phyloP scores from a whole-genome alignment of 2,888 invertebrate genomes.

The Tortricodes alternella region DNA sequence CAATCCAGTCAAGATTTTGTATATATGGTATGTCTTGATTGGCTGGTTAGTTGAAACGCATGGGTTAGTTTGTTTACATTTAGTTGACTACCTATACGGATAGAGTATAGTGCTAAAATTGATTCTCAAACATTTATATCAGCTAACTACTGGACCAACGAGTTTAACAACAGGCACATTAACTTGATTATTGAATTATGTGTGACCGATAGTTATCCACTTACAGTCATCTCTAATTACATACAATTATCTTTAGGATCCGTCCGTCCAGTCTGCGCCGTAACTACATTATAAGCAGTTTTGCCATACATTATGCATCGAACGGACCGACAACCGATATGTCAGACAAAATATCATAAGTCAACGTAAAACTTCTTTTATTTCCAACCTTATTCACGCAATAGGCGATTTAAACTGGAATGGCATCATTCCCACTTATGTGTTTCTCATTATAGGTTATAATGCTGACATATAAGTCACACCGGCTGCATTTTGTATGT shows the following conservation, averaged over 20 bases:
- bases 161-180: background rate
- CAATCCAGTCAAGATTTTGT: too few relatives aligned
- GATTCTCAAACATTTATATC: background rate
- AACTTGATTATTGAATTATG: background rate
- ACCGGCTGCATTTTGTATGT: conserved; percentile 8
- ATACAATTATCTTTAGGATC: conserved; percentile 16
- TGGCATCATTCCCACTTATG: background rate
- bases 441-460: background rate
- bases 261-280: background rate
- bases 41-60: too few relatives aligned
- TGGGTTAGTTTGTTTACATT: too few relatives aligned
- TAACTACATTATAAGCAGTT: conserved; percentile 16
- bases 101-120: background rate
- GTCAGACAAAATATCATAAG: background rate
- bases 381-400: background rate
- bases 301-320: conserved; percentile 26
- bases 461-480: conserved; percentile 24
- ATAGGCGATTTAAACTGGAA: background rate
- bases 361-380: background rate
- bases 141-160: background rate
- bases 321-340: conserved; percentile 9
- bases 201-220: conserved; percentile 7
- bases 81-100: background rate
- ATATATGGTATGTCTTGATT: too few relatives aligned
- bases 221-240: conserved; percentile 7